Percentiles rank a stretch among this genome's conserved stretches.
These are phyloP conservation scores for Labeo rohita DNA, from an alignment of 2,113 vertebrate genomes.

Conservation along the genomic window DNA sequence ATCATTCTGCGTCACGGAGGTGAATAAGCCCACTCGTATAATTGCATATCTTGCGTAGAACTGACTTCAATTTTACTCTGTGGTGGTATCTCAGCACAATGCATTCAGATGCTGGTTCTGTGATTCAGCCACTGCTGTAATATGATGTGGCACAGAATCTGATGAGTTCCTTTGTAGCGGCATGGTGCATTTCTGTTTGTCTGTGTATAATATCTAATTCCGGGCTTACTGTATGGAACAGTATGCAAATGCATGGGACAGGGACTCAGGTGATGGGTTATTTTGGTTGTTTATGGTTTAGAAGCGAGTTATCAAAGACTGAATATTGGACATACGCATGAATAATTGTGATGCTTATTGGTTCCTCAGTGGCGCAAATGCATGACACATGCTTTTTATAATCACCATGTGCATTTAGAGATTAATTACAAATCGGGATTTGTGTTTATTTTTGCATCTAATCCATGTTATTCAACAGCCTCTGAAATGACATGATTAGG, in stretches of 20 bases:
- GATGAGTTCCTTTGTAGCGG: conserved; percentile 39
- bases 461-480: conserved; percentile 41
- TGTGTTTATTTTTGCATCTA: conserved; percentile 53
- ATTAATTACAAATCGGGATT: conserved; percentile 53
- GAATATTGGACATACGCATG: background rate
- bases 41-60: conserved; percentile 53
- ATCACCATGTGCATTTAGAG: conserved; percentile 45
- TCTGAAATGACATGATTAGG: conserved; percentile 43
- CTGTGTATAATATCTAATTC: conserved; percentile 22
- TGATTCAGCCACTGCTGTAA: conserved; percentile 43
- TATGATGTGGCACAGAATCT: conserved; percentile 44
- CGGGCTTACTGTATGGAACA: conserved; percentile 10
- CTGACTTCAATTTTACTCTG: conserved; percentile 55
- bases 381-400: conserved; percentile 11
- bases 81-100: conserved; percentile 36
- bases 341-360: conserved; percentile 21
- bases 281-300: conserved; percentile 17
- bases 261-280: background rate
- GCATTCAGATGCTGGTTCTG: conserved; percentile 18
- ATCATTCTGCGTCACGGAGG: conserved; percentile 49
- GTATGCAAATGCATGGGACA: conserved; percentile 28
- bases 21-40: conserved; percentile 50
- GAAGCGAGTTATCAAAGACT: conserved; percentile 23
- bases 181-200: conserved; percentile 30
- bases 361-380: background rate